These are phyloP conservation scores for Hololepta plana DNA, from an alignment of 2,888 invertebrate species.

Conservation along the genomic window DNA sequence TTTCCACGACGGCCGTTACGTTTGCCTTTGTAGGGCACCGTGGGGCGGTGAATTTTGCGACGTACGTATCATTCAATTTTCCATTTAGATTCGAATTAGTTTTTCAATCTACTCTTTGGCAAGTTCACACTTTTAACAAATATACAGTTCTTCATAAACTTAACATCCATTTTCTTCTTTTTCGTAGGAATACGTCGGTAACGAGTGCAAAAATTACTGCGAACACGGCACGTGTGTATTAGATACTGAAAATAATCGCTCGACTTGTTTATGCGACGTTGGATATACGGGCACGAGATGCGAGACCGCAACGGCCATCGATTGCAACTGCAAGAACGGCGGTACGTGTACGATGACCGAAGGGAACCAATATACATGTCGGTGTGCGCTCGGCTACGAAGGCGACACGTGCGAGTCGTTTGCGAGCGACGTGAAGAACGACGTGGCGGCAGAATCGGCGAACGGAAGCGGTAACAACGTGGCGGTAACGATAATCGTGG, in stretches of 20 bases:
- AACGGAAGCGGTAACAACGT: conserved; percentile 7
- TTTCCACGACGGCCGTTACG: conserved; percentile 24
- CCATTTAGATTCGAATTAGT: too few species aligned
- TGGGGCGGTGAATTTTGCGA: conserved; percentile 39
- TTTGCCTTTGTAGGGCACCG: conserved; percentile 35
- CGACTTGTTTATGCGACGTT: conserved; percentile 33
- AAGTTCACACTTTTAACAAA: neutral
- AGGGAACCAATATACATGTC: conserved; percentile 24
- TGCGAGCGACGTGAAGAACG: conserved; percentile 4
- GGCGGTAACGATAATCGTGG: conserved; percentile 15
- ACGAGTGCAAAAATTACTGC: conserved; percentile 39
- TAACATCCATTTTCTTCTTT: neutral
- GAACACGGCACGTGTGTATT: conserved; percentile 41
- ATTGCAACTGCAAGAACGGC: conserved; percentile 32
- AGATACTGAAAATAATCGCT: too few species aligned
- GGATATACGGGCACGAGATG: conserved; percentile 40
- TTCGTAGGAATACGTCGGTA: conserved; percentile 39
- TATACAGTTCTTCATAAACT: neutral
- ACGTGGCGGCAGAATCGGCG: conserved; percentile 2
- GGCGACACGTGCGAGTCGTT: conserved; percentile 30
- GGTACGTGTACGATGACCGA: conserved; percentile 30
- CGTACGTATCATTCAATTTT: conserved; percentile 16
- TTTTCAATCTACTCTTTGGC: neutral
- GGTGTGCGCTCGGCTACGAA: conserved; percentile 27
- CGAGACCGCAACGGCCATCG: conserved; percentile 28